phyloP scores from a whole-genome alignment of 2,797 vertebrate genomes.

The Helicolenus hilgendorfi region DNA sequence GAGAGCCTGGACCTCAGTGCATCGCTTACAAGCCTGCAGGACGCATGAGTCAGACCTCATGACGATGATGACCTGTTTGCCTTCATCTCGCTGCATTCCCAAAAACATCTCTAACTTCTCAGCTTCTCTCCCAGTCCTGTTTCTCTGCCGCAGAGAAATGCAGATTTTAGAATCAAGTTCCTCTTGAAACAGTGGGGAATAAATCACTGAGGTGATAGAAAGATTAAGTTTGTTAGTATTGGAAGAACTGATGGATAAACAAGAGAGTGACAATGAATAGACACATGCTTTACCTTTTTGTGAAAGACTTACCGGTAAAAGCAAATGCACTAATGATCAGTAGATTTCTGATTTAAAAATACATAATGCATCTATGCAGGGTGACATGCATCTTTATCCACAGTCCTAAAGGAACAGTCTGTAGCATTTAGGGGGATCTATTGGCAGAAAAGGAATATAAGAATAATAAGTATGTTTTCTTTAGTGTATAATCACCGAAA shows the following conservation, averaged over 20 bases:
- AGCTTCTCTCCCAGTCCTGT: neutral
- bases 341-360: neutral
- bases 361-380: neutral
- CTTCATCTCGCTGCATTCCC: slow-evolving; percentile 19
- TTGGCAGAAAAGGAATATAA: too few relatives aligned
- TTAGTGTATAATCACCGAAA: too few relatives aligned
- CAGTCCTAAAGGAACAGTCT: neutral
- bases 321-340: neutral
- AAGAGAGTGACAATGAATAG: neutral
- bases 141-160: neutral
- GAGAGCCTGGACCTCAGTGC: slow-evolving; percentile 53
- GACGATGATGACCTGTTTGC: slow-evolving; percentile 57
- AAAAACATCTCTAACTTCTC: slow-evolving; percentile 44
- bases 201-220: neutral
- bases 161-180: neutral
- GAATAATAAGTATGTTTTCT: too few relatives aligned
- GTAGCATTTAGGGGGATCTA: too few relatives aligned
- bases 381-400: neutral
- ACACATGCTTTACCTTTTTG: neutral
- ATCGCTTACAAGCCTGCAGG: slow-evolving; percentile 68
- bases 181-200: neutral
- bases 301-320: neutral
- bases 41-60: slow-evolving; percentile 70
- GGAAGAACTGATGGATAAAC: neutral
- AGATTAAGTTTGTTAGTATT: neutral